phyloP scores from a whole-genome alignment of 2,888 invertebrate species.

The Ceriagrion tenellum region DNA sequence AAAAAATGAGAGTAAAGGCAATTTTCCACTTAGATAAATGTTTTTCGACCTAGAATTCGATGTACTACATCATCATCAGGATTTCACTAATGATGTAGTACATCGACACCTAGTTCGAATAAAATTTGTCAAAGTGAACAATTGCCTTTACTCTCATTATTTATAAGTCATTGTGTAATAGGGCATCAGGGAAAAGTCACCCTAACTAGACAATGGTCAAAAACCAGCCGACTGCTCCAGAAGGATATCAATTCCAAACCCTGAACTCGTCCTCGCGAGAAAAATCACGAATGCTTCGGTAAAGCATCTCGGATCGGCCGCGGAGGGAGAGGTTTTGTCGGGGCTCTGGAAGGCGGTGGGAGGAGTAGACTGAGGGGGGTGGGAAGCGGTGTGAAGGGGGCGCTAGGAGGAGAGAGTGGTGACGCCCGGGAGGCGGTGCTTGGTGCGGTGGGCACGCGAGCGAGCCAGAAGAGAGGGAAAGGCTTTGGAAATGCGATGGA shows the following conservation, averaged over 20 bases:
- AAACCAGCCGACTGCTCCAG: neutral
- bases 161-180: too few species aligned
- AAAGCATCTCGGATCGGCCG: neutral
- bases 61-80: too few species aligned
- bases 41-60: too few species aligned
- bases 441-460: conserved; percentile 63
- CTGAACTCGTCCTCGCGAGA: neutral
- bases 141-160: too few species aligned
- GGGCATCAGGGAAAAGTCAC: too few species aligned
- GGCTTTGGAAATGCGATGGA: neutral
- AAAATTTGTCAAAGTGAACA: too few species aligned
- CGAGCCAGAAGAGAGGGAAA: neutral
- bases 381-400: neutral
- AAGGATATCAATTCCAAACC: neutral
- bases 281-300: neutral
- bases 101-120: too few species aligned
- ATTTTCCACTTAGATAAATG: too few species aligned
- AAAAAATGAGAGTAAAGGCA: too few species aligned
- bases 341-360: neutral
- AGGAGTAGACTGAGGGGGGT: neutral
- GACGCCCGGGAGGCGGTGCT: conserved; percentile 40
- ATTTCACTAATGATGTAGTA: too few species aligned
- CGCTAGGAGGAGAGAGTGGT: neutral
- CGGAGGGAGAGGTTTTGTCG: neutral
- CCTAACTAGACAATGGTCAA: too few species aligned